Percentiles rank a stretch among this genome's conserved stretches.
Conservation (phyloP, 2,888 invertebrate species). For the Apamea anceps region DNA sequence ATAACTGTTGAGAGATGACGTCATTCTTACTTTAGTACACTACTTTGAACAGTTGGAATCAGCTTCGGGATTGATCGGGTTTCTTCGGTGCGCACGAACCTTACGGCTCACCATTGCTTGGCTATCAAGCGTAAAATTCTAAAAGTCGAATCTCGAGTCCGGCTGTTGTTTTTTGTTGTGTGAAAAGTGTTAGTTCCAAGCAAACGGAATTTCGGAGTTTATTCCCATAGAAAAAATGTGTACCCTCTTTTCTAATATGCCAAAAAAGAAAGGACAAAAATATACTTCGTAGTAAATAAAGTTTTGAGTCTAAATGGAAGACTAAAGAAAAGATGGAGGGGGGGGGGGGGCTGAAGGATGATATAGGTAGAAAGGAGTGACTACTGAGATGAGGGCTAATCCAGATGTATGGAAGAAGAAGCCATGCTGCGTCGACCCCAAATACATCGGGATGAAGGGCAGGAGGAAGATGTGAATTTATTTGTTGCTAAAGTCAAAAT, state of each 20-base stretch:
- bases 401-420: background rate
- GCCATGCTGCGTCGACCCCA: background rate
- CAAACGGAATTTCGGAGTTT: background rate
- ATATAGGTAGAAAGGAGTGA: background rate
- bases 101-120: conserved; percentile 3
- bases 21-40: conserved; percentile 40
- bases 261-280: no score
- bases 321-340: no score
- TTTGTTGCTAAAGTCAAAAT: background rate
- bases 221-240: background rate
- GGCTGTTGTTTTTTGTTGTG: background rate
- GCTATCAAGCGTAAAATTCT: background rate
- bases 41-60: conserved; percentile 30
- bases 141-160: background rate
- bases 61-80: conserved; percentile 29
- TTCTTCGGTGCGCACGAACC: conserved; percentile 14
- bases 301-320: background rate
- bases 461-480: background rate
- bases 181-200: background rate
- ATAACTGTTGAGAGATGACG: conserved; percentile 68
- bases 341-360: no score
- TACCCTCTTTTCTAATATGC: background rate
- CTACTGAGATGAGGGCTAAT: background rate
- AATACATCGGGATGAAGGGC: background rate
- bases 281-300: background rate